Evolutionary conservation across 2,888 invertebrate species (phyloP).

Genomic region (Sesamia inferens): DNA sequence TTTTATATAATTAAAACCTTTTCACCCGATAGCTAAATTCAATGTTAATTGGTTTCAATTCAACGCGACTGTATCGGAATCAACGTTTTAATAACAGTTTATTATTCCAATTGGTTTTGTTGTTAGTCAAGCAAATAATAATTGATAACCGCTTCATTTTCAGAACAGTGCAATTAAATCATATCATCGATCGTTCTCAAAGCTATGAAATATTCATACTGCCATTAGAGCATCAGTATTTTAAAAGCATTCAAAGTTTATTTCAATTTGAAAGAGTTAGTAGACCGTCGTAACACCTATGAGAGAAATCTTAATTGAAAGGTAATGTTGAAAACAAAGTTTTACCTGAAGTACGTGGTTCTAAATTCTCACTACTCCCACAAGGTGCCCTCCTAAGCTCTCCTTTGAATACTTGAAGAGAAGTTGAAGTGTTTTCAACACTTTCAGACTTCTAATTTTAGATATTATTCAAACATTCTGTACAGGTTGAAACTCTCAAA

Average conservation of each 20-base stretch:
- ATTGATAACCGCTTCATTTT: conserved; percentile 5
- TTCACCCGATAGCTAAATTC: conserved; percentile 8
- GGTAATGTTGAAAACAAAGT: background rate
- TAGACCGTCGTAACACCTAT: background rate
- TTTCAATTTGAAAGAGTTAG: background rate
- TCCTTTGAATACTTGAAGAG: background rate
- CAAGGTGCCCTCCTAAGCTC: background rate
- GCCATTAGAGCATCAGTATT: background rate
- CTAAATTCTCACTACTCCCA: background rate
- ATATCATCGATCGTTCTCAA: background rate
- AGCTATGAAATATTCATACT: background rate
- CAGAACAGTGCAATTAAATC: background rate
- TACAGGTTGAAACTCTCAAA: background rate
- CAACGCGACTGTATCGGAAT: conserved; percentile 12
- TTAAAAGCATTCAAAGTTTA: background rate
- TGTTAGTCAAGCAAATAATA: conserved; percentile 17
- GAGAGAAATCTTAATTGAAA: background rate
- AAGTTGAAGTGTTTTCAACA: background rate
- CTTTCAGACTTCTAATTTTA: background rate
- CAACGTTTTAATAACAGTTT: conserved; percentile 16
- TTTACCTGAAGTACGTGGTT: background rate
- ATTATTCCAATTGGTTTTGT: conserved; percentile 3
- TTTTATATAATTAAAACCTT: conserved; percentile 1
- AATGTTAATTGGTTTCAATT: conserved; percentile 27
- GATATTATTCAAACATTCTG: conserved; percentile 1